Evolutionary conservation across 2,113 vertebrate species (phyloP), one percentile per base, ranked within the genome.

Genomic region (Podocnemis expansa): DNA sequence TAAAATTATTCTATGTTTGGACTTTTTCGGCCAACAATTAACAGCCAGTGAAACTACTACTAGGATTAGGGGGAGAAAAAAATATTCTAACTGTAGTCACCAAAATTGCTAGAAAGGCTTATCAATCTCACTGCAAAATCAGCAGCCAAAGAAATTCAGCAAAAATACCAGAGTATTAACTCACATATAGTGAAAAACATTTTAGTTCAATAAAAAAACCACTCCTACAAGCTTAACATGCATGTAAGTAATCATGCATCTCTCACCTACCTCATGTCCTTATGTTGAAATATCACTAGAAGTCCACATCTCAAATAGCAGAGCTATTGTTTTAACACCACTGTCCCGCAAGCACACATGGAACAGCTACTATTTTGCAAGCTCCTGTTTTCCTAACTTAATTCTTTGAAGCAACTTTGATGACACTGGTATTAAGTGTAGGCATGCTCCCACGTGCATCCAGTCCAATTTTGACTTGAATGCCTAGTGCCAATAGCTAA

Each of bases 211-310:
- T 49, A 10, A 73, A 96, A n/a, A 79, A 96, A 41, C 73, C n/a
- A 93, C 56, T 91, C 13, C 52, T 85, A 83, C 92, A n/a, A 47
- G 86, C 27, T 91, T 55, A 80, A 79, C 73, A 41, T 11, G 6
- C 56, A 41, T 0, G 0, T 52, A 55, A 92, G 78, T 16, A 91
- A 78, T 81, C 85, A 34, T 85, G 92, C 96, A 75, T 29, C 47
- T 84, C 88, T 92, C 84, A 96, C 87, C 82, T 94, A 90, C 91
- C 95, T 97, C 76, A 45, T 2, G 73, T 0, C 2, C 58, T 67
- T 73, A 84, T 52, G 85, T 60, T 88, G 76, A 81, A 94, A 84
- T 29, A 60, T 3, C 76, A 86, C 34, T 54, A 90, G 5, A 82
- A 94, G 84, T 52, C 93, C 94, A 83, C 1, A 89, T 2, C 54